Evolutionary conservation across 92 coral and sea anemone species (phyloP).

Genomic region (Epizoanthus illoricatus): DNA sequence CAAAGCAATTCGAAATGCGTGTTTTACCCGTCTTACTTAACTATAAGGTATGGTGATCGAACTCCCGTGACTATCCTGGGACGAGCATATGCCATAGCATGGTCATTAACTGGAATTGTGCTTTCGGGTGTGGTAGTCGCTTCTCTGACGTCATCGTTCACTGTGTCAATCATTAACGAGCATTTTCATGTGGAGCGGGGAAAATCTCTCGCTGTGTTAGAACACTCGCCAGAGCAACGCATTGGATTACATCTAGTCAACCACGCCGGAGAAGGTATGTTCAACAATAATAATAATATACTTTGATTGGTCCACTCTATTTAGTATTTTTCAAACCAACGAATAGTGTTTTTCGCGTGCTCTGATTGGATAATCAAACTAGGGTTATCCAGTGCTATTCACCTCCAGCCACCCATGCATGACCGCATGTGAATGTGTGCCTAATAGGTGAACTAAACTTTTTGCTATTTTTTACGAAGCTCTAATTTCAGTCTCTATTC

Average conservation of each 20-base stretch:
- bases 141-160: constrained; percentile 79
- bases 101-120: constrained; percentile 74
- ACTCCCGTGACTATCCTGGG: constrained; percentile 60
- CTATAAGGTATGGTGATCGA: constrained; percentile 69
- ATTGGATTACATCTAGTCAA: constrained; percentile 5
- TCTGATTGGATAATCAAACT: too few relatives aligned
- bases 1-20: not conserved
- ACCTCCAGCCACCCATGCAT: too few relatives aligned
- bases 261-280: not conserved
- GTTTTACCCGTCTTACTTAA: not conserved
- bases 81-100: constrained; percentile 59
- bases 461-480: too few relatives aligned
- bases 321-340: too few relatives aligned
- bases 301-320: not conserved
- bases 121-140: constrained; percentile 62
- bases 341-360: too few relatives aligned
- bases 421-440: too few relatives aligned
- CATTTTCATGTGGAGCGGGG: constrained; percentile 56
- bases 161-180: constrained; percentile 70
- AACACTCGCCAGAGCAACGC: constrained; percentile 16
- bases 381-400: too few relatives aligned
- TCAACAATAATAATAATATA: not conserved
- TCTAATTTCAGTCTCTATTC: too few relatives aligned
- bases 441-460: too few relatives aligned
- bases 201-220: constrained; percentile 47